Base-by-base conservation (phyloP, 2,888 invertebrate genomes). In the Steinernema scapterisci region DNA sequence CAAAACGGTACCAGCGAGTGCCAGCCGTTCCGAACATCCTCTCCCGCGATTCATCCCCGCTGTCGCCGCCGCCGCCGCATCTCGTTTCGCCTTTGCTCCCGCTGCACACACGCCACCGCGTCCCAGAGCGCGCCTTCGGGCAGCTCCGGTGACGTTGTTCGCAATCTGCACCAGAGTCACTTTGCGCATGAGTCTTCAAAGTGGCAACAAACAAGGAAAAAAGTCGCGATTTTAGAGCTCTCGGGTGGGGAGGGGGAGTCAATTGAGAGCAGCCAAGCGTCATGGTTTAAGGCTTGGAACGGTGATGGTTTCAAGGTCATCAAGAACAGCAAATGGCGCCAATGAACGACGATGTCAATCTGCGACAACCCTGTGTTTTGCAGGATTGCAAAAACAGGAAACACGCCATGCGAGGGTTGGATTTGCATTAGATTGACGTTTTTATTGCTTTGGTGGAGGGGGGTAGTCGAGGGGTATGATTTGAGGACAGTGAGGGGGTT, bases 1-100 rank as follows among this genome's bases (percentile, higher is more conserved):
- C 21, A 54, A 54, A 25, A 25, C 54, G 54, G 54, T 54, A 54
- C 54, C 54, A 54, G 54, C 54, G 54, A 27, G 54, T 54, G 54
- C 54, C 54, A 16, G 54, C 54, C 54, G 54, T 54, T 54, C 54
- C 54, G 54, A 54, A 54, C 54, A 54, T 27, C 16, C 45, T 44
- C 45, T 44, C 9, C 45, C 9, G 45, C 16, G 9, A 44, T 44
- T 44, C 16, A 7, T 44, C 16, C 54, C 11, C 23, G 13, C 23
- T 7, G 6, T 54, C 54, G 54, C 54, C 25, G 13, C 23, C 16
- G 45, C 45, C 16, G 45, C 48, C 48, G 7, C 48, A 16, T 16
- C 45, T 44, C 51, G 51, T 51, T 6, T 19, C 6, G 19, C 19
- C 6, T 6, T n/a, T 19, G 9, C 51, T 6, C 51, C 6, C 51